Percentiles rank a stretch among this genome's conserved stretches.
Evolutionary conservation across 1,140 invertebrate genomes (phyloP).

Genomic region (Heliconius eleuchia): DNA sequence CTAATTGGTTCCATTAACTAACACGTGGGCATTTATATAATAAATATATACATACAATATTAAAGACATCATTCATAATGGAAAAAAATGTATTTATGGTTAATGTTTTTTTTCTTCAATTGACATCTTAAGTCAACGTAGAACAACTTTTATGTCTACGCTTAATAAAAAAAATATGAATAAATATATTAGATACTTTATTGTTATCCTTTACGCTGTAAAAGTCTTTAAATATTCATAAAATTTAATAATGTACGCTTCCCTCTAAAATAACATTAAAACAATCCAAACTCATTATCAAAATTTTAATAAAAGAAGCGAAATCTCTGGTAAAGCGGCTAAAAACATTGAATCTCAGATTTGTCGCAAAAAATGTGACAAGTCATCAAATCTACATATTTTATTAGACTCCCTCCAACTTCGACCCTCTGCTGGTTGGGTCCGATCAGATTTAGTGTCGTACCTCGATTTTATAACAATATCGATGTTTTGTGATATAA

Average conservation of each 20-base stretch:
- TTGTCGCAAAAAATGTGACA: conserved; percentile 80
- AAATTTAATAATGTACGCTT: not conserved
- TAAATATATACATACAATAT: not conserved
- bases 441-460: conserved; percentile 56
- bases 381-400: conserved; percentile 81
- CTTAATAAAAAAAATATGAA: too few relatives aligned
- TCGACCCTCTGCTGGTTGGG: conserved; percentile 68
- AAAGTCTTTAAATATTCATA: not conserved
- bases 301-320: conserved; percentile 59
- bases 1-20: not conserved
- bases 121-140: not conserved
- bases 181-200: too few relatives aligned
- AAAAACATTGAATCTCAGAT: conserved; percentile 77
- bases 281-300: conserved; percentile 44
- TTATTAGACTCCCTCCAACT: conserved; percentile 74
- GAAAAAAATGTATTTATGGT: not conserved
- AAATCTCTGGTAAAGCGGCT: conserved; percentile 56
- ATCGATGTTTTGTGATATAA: conserved; percentile 31
- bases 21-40: not conserved
- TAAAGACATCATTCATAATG: not conserved
- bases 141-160: too few relatives aligned
- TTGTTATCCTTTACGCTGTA: not conserved
- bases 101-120: not conserved
- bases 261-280: not conserved
- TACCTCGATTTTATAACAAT: conserved; percentile 16